Percentiles rank a stretch among this genome's conserved stretches.
phyloP scores from a whole-genome alignment of 2,113 vertebrate genomes.

The Brachirus orientalis region DNA sequence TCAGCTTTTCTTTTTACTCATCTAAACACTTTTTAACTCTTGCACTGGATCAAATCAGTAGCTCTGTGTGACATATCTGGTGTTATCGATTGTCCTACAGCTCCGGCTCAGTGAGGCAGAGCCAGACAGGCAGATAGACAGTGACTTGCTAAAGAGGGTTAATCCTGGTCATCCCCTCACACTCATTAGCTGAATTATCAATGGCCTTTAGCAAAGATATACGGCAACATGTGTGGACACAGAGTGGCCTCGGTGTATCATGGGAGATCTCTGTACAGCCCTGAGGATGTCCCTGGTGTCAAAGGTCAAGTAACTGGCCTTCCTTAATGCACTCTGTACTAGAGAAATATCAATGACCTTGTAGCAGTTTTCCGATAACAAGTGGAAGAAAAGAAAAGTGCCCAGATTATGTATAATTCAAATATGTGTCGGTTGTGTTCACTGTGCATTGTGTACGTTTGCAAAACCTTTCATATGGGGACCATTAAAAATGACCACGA shows the following conservation, averaged over 20 bases:
- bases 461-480: too few species aligned
- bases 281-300: conserved; percentile 88
- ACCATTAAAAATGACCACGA: too few species aligned
- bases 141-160: conserved; percentile 84
- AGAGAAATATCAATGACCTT: conserved; percentile 57
- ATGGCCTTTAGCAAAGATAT: conserved; percentile 74
- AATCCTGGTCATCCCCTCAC: conserved; percentile 81
- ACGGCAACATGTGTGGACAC: conserved; percentile 85
- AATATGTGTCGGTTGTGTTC: too few species aligned
- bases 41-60: conserved; percentile 6
- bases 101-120: conserved; percentile 43
- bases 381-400: background rate
- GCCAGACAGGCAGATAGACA: conserved; percentile 52
- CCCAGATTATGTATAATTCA: too few species aligned
- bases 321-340: conserved; percentile 88
- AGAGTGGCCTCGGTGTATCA: conserved; percentile 81
- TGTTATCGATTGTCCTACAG: conserved; percentile 62
- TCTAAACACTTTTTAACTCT: conserved; percentile 19
- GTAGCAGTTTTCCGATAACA: background rate
- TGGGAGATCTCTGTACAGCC: conserved; percentile 83
- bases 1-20: background rate
- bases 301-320: conserved; percentile 91
- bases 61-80: conserved; percentile 25
- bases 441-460: too few species aligned
- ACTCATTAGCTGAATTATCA: conserved; percentile 87